Evolutionary conservation across 1,140 invertebrate genomes (phyloP).

Genomic region (Aphis gossypii): DNA sequence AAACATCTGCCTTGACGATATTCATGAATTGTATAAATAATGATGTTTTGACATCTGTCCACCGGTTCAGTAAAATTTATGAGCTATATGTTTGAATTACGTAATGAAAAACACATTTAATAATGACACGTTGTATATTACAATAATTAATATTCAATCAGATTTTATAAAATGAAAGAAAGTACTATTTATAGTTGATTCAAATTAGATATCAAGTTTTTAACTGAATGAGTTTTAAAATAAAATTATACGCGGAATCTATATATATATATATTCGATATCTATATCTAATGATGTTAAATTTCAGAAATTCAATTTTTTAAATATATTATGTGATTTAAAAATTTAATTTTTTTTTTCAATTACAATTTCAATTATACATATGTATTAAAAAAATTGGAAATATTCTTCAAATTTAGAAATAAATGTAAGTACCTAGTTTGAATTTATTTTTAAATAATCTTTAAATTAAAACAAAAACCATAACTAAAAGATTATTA

Average conservation of each 20-base stretch:
- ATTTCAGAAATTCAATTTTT: neutral
- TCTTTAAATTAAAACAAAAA: neutral
- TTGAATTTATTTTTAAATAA: neutral
- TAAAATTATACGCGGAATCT: neutral
- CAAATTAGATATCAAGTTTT: neutral
- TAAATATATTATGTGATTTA: neutral
- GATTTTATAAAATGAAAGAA: neutral
- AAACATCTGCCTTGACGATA: neutral
- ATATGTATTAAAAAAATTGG: neutral
- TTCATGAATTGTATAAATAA: neutral
- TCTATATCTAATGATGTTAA: neutral
- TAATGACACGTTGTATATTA: neutral
- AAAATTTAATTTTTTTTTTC: neutral
- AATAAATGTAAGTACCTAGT: neutral
- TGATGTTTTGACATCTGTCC: neutral
- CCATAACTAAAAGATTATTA: neutral
- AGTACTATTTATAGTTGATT: neutral
- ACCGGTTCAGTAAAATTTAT: neutral
- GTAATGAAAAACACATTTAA: neutral
- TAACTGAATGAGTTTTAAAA: neutral
- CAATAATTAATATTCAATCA: neutral
- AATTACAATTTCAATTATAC: neutral
- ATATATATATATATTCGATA: too few relatives aligned
- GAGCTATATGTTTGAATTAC: neutral
- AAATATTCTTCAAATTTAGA: too few relatives aligned